Evolutionary conservation across 30 jellyfish, hydroid and myxozoan species (phyloP).

Genomic region (Hydra vulgaris): DNA sequence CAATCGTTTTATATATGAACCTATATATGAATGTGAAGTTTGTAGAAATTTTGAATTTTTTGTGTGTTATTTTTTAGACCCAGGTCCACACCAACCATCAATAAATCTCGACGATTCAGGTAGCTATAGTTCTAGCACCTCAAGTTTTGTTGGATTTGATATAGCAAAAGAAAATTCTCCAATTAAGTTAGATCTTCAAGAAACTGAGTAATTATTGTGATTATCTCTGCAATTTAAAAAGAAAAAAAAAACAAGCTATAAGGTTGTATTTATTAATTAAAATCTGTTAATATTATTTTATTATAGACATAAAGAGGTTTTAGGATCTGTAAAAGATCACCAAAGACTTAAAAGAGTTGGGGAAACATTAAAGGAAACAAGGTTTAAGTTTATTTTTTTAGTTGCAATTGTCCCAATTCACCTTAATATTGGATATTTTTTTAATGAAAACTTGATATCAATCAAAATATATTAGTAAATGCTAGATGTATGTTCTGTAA

Average conservation of each 20-base stretch:
- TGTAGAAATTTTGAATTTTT: too few relatives aligned
- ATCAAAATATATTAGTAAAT: too few relatives aligned
- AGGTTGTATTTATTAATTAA: not conserved
- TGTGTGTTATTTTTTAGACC: not conserved
- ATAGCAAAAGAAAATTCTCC: slow-evolving; percentile 3
- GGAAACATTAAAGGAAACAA: not conserved
- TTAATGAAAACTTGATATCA: too few relatives aligned
- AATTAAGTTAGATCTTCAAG: not conserved
- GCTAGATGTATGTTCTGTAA: too few relatives aligned
- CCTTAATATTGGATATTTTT: too few relatives aligned
- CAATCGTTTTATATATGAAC: too few relatives aligned
- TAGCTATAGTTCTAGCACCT: not conserved
- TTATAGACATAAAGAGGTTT: not conserved
- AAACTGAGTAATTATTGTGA: not conserved
- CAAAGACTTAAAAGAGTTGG: not conserved
- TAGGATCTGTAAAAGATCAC: not conserved
- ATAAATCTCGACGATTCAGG: slow-evolving; percentile 18
- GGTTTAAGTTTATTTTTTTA: not conserved
- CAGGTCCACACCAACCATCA: slow-evolving; percentile 3
- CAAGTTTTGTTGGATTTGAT: slow-evolving; percentile 1
- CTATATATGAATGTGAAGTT: too few relatives aligned
- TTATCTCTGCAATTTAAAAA: not conserved
- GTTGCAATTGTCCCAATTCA: too few relatives aligned
- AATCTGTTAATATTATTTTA: not conserved
- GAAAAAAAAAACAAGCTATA: too few relatives aligned